These are phyloP conservation scores for Peromyscus maniculatus DNA, from an alignment of 2,113 vertebrate species.

Conservation along the genomic window DNA sequence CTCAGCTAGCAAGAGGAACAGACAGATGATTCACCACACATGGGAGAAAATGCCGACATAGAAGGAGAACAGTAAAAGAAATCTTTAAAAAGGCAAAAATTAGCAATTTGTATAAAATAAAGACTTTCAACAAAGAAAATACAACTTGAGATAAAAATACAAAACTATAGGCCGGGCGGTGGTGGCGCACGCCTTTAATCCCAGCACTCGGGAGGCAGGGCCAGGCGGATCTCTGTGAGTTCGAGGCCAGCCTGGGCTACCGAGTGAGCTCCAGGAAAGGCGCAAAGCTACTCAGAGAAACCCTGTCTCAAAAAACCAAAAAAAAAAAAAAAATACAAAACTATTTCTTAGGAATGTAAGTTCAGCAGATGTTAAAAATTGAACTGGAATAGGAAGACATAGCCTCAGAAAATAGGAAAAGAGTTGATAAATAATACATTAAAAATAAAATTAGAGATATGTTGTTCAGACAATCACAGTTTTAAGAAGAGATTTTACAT, in stretches of 20 bases:
- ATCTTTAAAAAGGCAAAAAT: not conserved
- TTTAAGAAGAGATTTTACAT: not conserved
- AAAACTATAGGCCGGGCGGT: too few relatives aligned
- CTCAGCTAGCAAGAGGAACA: not conserved
- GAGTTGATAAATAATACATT: not conserved
- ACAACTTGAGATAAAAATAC: not conserved
- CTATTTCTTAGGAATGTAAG: not conserved
- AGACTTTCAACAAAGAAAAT: not conserved
- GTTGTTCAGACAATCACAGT: not conserved
- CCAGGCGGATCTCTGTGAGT: too few relatives aligned
- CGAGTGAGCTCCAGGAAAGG: too few relatives aligned
- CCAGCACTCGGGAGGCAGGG: too few relatives aligned
- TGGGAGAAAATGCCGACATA: not conserved
- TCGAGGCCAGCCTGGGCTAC: too few relatives aligned
- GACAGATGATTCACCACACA: not conserved
- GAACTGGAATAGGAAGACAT: not conserved
- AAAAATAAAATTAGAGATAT: not conserved
- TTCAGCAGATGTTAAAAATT: not conserved
- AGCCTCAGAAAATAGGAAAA: not conserved
- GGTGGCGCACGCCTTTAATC: too few relatives aligned
- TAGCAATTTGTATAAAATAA: not conserved
- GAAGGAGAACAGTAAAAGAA: not conserved
- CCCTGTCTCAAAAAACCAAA: too few relatives aligned
- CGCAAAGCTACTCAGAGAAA: too few relatives aligned
- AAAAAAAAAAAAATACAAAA: slow-evolving; percentile 28